These are phyloP conservation scores for Cryptus armator DNA, from an alignment of 2,888 invertebrate genomes.

Conservation along the genomic window DNA sequence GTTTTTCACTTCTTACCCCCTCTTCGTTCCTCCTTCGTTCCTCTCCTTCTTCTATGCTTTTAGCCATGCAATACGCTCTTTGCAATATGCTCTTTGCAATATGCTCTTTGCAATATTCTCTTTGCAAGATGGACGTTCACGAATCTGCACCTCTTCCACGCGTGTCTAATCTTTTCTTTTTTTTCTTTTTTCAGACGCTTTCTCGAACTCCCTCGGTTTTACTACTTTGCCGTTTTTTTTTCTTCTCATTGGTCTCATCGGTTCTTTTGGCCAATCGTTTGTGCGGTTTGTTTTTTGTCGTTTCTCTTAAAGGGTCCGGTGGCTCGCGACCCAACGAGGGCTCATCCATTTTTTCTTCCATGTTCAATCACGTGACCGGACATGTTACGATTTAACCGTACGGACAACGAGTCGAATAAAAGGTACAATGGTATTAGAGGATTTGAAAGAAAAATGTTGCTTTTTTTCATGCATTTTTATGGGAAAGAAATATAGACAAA, in stretches of 20 bases:
- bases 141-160: slow-evolving; percentile 56
- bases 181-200: slow-evolving; percentile 22
- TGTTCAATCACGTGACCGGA: slow-evolving; percentile 47
- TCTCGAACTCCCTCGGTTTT: slow-evolving; percentile 28
- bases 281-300: background rate
- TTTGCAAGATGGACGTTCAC: slow-evolving; percentile 38
- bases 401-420: background rate
- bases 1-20: slow-evolving; percentile 42
- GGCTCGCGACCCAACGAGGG: slow-evolving; percentile 28
- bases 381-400: background rate
- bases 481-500: too few relatives aligned
- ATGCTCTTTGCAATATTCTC: slow-evolving; percentile 30
- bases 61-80: slow-evolving; percentile 26
- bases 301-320: slow-evolving; percentile 12
- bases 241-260: background rate
- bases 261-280: slow-evolving; percentile 3
- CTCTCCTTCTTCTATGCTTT: slow-evolving; percentile 30
- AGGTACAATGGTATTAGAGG: too few relatives aligned
- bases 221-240: slow-evolving; percentile 5
- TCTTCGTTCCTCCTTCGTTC: too few relatives aligned
- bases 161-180: slow-evolving; percentile 28
- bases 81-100: background rate
- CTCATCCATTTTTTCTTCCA: slow-evolving; percentile 48
- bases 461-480: too few relatives aligned
- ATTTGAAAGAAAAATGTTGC: too few relatives aligned